Evolutionary conservation across 2,888 invertebrate species (phyloP).

Genomic region (Bugula neritina): DNA sequence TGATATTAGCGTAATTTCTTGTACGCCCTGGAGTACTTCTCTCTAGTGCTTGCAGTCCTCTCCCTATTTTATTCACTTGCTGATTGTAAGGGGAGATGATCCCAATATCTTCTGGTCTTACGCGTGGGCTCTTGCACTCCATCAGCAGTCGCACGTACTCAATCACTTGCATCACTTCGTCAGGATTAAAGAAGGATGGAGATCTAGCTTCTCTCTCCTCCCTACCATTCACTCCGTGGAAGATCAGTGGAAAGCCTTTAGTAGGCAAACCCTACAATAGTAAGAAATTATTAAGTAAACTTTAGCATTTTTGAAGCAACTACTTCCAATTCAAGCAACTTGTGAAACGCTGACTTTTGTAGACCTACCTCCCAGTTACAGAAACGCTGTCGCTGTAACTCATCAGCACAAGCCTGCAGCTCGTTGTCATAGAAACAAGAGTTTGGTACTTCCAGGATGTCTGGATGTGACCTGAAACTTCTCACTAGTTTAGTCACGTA

Average conservation of each 20-base stretch:
- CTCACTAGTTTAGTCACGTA: slow-evolving; percentile 44
- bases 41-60: slow-evolving; percentile 39
- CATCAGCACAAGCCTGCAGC: slow-evolving; percentile 36
- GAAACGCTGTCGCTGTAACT: slow-evolving; percentile 32
- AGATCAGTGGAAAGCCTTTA: slow-evolving; percentile 39
- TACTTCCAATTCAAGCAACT: not conserved
- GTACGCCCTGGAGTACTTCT: slow-evolving; percentile 33
- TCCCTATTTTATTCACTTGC: slow-evolving; percentile 33
- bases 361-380: slow-evolving; percentile 18
- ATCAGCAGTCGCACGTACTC: slow-evolving; percentile 37
- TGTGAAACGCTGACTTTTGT: not conserved
- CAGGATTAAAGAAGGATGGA: slow-evolving; percentile 47
- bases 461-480: slow-evolving; percentile 47
- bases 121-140: slow-evolving; percentile 30
- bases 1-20: slow-evolving; percentile 34
- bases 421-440: slow-evolving; percentile 42
- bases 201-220: slow-evolving; percentile 42
- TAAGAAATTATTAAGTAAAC: no score
- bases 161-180: slow-evolving; percentile 37
- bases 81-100: slow-evolving; percentile 46
- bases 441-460: slow-evolving; percentile 41
- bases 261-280: slow-evolving; percentile 34
- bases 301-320: no score
- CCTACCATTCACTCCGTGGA: slow-evolving; percentile 42
- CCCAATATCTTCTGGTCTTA: slow-evolving; percentile 39